A percentile compares a stretch with the other conserved stretches of the same genome.
phyloP scores from a whole-genome alignment of 2,113 vertebrate species.

The Orientallactaga bullata region DNA sequence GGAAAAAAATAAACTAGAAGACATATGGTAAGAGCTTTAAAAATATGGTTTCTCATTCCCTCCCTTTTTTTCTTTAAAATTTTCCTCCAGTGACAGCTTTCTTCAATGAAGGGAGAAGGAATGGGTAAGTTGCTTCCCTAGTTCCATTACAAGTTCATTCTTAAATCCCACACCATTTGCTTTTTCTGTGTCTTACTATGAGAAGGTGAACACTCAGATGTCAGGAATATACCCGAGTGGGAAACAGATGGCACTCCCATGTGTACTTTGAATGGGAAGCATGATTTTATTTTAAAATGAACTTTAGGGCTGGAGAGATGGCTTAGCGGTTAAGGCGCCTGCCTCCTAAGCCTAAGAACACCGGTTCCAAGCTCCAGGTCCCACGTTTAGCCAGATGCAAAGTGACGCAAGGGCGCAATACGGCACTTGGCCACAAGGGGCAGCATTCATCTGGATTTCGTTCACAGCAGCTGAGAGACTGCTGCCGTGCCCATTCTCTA shows the following conservation, averaged over 20 bases:
- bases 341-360: too few species aligned
- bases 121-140: too few species aligned
- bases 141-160: accelerated
- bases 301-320: too few species aligned
- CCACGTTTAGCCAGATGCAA: too few species aligned
- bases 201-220: neutral
- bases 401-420: too few species aligned
- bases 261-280: neutral
- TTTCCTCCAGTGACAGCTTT: neutral
- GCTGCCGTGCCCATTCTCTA: too few species aligned
- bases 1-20: neutral
- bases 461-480: too few species aligned
- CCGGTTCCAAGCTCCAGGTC: too few species aligned
- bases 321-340: too few species aligned
- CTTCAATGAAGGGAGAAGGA: neutral
- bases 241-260: neutral
- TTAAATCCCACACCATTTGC: neutral
- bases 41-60: neutral
- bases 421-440: too few species aligned
- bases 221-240: neutral
- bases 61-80: neutral
- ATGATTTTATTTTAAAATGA: constrained; percentile 38
- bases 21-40: neutral
- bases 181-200: neutral
- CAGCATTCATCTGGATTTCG: too few species aligned